phyloP scores from a whole-genome alignment of 2,797 vertebrate species.

The Acrossocheilus fasciatus region DNA sequence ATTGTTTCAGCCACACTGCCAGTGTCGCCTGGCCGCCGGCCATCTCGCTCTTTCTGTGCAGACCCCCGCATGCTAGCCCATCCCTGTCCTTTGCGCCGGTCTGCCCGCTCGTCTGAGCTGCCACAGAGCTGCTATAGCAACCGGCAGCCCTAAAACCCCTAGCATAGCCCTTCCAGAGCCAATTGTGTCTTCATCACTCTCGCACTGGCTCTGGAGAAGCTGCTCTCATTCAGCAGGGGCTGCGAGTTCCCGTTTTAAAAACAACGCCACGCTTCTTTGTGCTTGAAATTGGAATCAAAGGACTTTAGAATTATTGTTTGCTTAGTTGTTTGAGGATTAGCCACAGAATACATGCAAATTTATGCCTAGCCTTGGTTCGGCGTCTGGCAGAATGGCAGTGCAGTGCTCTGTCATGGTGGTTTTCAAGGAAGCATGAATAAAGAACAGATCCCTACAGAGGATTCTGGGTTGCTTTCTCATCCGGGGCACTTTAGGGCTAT shows the following conservation, averaged over 20 bases:
- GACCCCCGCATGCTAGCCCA: slow-evolving; percentile 61
- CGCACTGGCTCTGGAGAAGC: slow-evolving; percentile 7
- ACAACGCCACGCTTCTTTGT: slow-evolving; percentile 24
- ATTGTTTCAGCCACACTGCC: slow-evolving; percentile 52
- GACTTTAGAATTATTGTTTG: slow-evolving; percentile 29
- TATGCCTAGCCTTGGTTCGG: slow-evolving; percentile 14
- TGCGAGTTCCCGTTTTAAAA: slow-evolving; percentile 23
- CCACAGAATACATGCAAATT: slow-evolving; percentile 26
- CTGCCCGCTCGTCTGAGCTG: slow-evolving; percentile 53
- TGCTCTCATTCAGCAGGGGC: slow-evolving; percentile 13
- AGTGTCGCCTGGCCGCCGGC: slow-evolving; percentile 49
- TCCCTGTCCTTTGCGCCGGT: slow-evolving; percentile 49
- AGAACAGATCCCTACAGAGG: slow-evolving; percentile 9
- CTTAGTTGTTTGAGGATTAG: slow-evolving; percentile 18
- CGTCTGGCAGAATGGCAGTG: slow-evolving; percentile 12
- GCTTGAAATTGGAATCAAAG: neutral
- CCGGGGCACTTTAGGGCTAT: neutral
- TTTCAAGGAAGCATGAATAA: slow-evolving; percentile 6
- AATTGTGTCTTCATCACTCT: slow-evolving; percentile 41
- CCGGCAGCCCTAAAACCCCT: slow-evolving; percentile 44
- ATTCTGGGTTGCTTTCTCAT: slow-evolving; percentile 10
- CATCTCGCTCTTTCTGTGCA: slow-evolving; percentile 47
- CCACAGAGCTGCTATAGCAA: slow-evolving; percentile 51
- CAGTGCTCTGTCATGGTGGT: slow-evolving; percentile 12
- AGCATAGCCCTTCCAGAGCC: slow-evolving; percentile 51